A percentile compares a stretch with the other conserved stretches of the same genome.
These are phyloP conservation scores for Balearica regulorum DNA, from an alignment of 2,797 vertebrate genomes.

Conservation along the genomic window DNA sequence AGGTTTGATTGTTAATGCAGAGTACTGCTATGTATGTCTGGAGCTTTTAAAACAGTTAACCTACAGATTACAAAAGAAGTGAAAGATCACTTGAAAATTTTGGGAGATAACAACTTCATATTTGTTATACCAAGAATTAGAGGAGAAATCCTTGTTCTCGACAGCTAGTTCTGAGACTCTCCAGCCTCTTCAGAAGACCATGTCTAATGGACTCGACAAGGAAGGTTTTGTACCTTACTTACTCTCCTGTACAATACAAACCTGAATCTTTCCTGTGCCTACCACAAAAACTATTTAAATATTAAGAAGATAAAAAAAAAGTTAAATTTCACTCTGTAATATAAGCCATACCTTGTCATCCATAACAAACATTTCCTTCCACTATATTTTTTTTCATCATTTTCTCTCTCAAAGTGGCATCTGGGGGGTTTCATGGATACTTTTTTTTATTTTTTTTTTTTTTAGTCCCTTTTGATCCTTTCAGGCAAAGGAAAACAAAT, in stretches of 20 bases:
- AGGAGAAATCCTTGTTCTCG: background rate
- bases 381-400: background rate
- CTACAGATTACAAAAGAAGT: background rate
- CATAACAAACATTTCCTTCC: background rate
- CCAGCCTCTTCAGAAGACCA: background rate
- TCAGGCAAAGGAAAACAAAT: background rate
- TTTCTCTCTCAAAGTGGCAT: background rate
- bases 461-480: background rate
- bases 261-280: background rate
- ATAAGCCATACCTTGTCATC: background rate
- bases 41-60: background rate
- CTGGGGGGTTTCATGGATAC: background rate
- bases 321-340: background rate
- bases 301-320: background rate
- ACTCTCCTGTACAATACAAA: background rate
- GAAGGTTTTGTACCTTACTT: background rate
- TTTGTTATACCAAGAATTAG: background rate
- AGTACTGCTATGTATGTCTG: background rate
- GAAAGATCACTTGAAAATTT: background rate
- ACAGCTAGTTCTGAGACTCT: background rate
- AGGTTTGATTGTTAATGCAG: background rate
- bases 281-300: background rate
- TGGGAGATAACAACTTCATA: accelerated
- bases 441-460: background rate
- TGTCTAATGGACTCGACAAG: background rate